Conservation (phyloP, 1,140 invertebrate species). For the Hermetia illucens region DNA sequence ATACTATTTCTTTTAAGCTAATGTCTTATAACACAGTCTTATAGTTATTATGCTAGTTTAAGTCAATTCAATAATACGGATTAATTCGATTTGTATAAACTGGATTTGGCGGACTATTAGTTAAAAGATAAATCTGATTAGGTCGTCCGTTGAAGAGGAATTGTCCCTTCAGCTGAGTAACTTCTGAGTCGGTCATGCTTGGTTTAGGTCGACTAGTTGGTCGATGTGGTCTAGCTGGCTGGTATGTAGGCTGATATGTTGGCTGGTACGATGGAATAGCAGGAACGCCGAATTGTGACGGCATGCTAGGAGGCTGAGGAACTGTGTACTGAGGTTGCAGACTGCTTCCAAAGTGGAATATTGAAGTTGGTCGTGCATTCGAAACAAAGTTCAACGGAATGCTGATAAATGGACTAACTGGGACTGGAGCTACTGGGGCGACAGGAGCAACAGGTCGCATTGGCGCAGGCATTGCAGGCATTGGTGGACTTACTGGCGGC, state of each 20-base stretch:
- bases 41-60: too few species aligned
- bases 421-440: neutral
- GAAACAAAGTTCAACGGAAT: conserved; percentile 61
- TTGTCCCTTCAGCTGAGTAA: conserved; percentile 54
- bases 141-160: conserved; percentile 67
- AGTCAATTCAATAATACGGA: too few species aligned
- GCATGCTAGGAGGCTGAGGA: too few species aligned
- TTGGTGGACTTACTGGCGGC: conserved; percentile 18
- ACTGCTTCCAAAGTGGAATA: conserved; percentile 38
- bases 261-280: too few species aligned
- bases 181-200: conserved; percentile 39
- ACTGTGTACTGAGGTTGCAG: conserved; percentile 22
- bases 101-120: too few species aligned
- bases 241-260: conserved; percentile 26
- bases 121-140: conserved; percentile 51
- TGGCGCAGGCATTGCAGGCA: conserved; percentile 22
- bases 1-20: too few species aligned
- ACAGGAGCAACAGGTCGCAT: too few species aligned
- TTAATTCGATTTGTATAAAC: too few species aligned
- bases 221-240: conserved; percentile 11
- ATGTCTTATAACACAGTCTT: too few species aligned
- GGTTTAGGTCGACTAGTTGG: conserved; percentile 28
- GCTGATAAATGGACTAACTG: conserved; percentile 48
- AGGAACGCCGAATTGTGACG: conserved; percentile 11
- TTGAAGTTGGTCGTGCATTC: conserved; percentile 59